Percentiles rank a stretch among this genome's conserved stretches.
Conservation (phyloP, 2,113 vertebrate genomes). For the Apodemus sylvaticus region DNA sequence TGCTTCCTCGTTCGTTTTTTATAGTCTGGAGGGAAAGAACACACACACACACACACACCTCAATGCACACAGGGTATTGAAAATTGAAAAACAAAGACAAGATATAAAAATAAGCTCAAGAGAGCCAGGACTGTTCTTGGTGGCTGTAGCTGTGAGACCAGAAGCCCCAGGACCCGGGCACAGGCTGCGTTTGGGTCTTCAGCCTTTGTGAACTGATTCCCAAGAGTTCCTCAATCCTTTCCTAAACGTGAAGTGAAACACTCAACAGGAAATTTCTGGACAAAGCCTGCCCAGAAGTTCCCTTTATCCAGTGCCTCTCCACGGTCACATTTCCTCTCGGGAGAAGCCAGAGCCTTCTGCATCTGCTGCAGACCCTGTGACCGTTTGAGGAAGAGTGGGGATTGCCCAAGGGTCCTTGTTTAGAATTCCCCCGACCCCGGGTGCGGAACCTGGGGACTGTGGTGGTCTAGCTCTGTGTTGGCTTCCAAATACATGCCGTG, state of each 20-base stretch:
- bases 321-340: conserved; percentile 68
- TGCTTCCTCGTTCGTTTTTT: neutral
- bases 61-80: neutral
- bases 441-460: conserved; percentile 60
- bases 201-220: conserved; percentile 66
- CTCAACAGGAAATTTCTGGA: conserved; percentile 80
- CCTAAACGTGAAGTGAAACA: conserved; percentile 82
- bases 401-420: conserved; percentile 78
- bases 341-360: conserved; percentile 40
- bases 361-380: conserved; percentile 67
- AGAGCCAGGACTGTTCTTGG: neutral
- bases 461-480: conserved; percentile 32
- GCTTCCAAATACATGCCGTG: neutral
- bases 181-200: neutral
- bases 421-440: conserved; percentile 69
- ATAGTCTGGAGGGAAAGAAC: neutral
- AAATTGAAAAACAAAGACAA: neutral
- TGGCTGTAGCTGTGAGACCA: neutral
- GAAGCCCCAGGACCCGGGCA: neutral
- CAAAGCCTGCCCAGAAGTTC: conserved; percentile 75
- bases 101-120: neutral
- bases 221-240: conserved; percentile 76
- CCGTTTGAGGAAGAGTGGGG: conserved; percentile 70
- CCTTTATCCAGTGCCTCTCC: conserved; percentile 74
- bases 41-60: neutral